These are phyloP conservation scores for Himalopsyche anomala DNA, from an alignment of 2,888 invertebrate genomes.

Conservation along the genomic window DNA sequence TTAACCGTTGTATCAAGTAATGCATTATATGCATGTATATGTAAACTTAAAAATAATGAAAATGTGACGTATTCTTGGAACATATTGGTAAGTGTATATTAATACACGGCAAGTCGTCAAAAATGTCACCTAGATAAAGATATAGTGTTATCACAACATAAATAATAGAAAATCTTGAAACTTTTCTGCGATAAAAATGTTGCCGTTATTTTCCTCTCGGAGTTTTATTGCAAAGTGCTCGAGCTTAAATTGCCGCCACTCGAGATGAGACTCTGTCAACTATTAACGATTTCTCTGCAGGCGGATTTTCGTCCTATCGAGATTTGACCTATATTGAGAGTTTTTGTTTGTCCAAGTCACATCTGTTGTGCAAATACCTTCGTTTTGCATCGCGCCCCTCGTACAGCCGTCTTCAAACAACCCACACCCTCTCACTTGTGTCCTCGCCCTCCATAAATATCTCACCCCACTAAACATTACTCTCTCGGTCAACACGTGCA, in stretches of 20 bases:
- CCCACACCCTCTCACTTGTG: neutral
- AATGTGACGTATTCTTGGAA: too few species aligned
- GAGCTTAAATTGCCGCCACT: slow-evolving; percentile 32
- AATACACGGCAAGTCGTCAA: too few species aligned
- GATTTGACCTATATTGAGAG: slow-evolving; percentile 43
- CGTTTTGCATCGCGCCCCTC: slow-evolving; percentile 22
- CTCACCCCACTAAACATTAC: neutral
- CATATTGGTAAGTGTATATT: too few species aligned
- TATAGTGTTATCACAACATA: neutral
- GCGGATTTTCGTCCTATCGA: slow-evolving; percentile 37
- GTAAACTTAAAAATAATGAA: too few species aligned
- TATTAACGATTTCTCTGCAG: slow-evolving; percentile 26
- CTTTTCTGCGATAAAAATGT: slow-evolving; percentile 3
- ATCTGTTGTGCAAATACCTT: slow-evolving; percentile 43
- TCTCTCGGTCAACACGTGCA: slow-evolving; percentile 22
- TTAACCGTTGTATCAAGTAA: too few species aligned
- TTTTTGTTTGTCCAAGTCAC: slow-evolving; percentile 43
- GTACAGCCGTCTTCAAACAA: slow-evolving; percentile 25
- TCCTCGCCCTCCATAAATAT: slow-evolving; percentile 9
- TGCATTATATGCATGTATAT: too few species aligned
- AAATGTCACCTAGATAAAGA: too few species aligned
- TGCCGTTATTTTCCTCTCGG: slow-evolving; percentile 2
- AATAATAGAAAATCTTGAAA: slow-evolving; percentile 7
- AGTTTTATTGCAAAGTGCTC: slow-evolving; percentile 34
- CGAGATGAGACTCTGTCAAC: slow-evolving; percentile 40